A percentile compares a stretch with the other conserved stretches of the same genome.
Evolutionary conservation across 2,888 invertebrate species (phyloP).

Genomic region (Acanthosepion esculentum): DNA sequence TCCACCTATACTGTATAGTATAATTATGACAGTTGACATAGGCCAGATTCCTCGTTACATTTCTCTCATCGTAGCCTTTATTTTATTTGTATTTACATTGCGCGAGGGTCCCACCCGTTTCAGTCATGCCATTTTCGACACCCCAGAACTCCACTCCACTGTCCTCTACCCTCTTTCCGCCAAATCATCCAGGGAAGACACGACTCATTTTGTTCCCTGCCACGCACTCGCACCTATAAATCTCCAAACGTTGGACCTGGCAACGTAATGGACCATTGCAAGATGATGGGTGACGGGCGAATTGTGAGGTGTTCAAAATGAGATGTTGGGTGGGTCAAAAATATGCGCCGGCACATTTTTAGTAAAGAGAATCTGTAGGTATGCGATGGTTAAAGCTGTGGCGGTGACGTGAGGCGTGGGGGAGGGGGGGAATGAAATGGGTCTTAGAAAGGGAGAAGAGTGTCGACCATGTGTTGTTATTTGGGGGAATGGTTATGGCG

Average conservation of each 20-base stretch:
- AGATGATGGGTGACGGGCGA: neutral
- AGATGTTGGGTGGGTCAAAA: neutral
- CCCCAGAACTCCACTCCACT: neutral
- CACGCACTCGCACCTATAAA: neutral
- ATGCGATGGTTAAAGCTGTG: neutral
- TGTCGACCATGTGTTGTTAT: slow-evolving; percentile 33
- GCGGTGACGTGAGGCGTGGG: neutral
- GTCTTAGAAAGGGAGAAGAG: neutral
- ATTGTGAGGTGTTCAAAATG: slow-evolving; percentile 21
- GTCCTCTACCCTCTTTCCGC: neutral
- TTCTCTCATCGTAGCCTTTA: neutral
- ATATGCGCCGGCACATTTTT: neutral
- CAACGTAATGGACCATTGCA: neutral
- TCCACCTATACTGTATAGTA: neutral
- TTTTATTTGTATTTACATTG: neutral
- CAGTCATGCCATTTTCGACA: neutral
- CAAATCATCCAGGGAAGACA: neutral
- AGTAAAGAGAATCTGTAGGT: neutral
- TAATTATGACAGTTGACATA: neutral
- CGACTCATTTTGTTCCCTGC: neutral
- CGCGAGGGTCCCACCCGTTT: neutral
- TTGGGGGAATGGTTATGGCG: neutral
- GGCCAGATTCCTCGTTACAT: neutral
- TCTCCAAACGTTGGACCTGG: neutral
- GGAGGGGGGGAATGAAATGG: neutral